Conservation (phyloP, 2,113 vertebrate species). For the Heterocephalus glaber region DNA sequence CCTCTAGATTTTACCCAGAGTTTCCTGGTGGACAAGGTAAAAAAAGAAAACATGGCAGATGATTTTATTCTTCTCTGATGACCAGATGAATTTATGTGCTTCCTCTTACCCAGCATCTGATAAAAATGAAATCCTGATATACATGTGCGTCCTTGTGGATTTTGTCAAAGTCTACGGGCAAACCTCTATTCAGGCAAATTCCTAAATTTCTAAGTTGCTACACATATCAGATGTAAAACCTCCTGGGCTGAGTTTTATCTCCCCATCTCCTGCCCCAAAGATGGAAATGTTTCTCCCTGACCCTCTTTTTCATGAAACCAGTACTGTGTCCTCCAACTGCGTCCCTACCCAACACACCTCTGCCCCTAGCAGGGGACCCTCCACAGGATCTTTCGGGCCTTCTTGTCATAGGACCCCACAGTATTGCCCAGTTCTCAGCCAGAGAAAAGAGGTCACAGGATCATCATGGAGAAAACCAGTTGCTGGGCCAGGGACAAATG, state of each 20-base stretch:
- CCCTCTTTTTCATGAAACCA: neutral
- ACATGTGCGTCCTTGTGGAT: neutral
- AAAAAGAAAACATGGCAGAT: neutral
- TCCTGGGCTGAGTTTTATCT: neutral
- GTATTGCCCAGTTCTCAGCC: neutral
- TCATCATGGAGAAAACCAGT: neutral
- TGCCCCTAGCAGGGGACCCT: neutral
- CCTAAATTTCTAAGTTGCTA: neutral
- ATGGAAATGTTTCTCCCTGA: neutral
- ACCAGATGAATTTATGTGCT: neutral
- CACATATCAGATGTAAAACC: neutral
- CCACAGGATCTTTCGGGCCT: neutral
- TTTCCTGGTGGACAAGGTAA: neutral
- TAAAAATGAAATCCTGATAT: neutral
- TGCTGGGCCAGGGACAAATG: neutral
- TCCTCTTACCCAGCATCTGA: neutral
- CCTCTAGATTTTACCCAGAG: neutral
- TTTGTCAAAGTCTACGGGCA: neutral
- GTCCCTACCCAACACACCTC: neutral
- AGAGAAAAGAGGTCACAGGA: neutral
- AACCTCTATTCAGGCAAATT: neutral
- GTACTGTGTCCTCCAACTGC: neutral
- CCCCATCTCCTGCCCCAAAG: neutral
- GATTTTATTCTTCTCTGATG: neutral
- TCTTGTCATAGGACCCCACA: neutral